Conservation (phyloP, 2,797 vertebrate species). For the Streptopelia turtur region DNA sequence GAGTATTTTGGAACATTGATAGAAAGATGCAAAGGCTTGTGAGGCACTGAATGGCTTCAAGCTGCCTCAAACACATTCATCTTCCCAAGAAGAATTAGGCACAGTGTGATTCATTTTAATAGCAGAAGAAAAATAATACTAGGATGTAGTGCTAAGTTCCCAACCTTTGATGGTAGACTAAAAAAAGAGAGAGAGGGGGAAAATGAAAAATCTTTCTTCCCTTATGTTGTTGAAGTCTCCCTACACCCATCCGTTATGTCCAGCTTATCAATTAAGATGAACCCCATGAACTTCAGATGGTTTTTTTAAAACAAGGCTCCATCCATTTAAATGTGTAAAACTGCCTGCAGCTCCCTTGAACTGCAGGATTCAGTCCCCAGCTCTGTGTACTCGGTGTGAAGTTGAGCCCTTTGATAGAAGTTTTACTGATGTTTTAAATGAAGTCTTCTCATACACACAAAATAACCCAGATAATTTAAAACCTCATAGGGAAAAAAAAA, state of each 20-base stretch:
- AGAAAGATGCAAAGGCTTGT: conserved; percentile 76
- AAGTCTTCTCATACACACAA: conserved; percentile 66
- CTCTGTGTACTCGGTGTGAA: conserved; percentile 74
- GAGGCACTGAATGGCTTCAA: conserved; percentile 76
- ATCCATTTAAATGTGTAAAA: conserved; percentile 71
- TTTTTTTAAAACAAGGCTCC: conserved; percentile 72
- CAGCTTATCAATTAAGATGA: conserved; percentile 80
- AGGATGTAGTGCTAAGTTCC: conserved; percentile 74
- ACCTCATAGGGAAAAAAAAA: conserved; percentile 51
- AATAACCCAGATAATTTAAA: conserved; percentile 72
- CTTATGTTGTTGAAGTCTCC: conserved; percentile 74
- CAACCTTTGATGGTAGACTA: conserved; percentile 74
- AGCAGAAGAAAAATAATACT: conserved; percentile 80
- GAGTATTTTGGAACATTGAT: conserved; percentile 76
- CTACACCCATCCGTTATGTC: conserved; percentile 78
- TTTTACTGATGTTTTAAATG: conserved; percentile 75
- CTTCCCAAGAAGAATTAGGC: conserved; percentile 79
- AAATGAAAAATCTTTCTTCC: conserved; percentile 58
- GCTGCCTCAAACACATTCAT: conserved; percentile 77
- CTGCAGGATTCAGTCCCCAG: conserved; percentile 51
- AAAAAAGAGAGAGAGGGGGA: not conserved
- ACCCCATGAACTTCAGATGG: conserved; percentile 71
- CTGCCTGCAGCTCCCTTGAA: conserved; percentile 71
- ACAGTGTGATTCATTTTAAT: conserved; percentile 83
- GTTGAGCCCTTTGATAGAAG: conserved; percentile 70